phyloP scores from a whole-genome alignment of 2,113 vertebrate species.

The Gopherus flavomarginatus region DNA sequence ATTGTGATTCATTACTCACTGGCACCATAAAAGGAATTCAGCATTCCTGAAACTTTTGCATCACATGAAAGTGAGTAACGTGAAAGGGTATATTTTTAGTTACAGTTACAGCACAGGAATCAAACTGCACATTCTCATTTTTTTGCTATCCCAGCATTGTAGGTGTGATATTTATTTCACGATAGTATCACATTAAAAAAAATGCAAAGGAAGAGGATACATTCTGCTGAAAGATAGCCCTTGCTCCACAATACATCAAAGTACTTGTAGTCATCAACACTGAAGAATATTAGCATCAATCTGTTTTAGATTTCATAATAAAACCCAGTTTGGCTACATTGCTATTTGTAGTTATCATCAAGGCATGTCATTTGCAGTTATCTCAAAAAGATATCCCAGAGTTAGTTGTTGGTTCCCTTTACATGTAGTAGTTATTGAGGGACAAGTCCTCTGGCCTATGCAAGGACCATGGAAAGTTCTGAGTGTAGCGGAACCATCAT shows the following conservation, averaged over 20 bases:
- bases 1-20: neutral
- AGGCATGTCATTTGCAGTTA: neutral
- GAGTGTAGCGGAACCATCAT: fast-evolving
- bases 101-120: neutral
- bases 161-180: neutral
- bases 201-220: neutral
- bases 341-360: neutral
- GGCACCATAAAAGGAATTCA: neutral
- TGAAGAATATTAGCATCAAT: neutral
- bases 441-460: neutral
- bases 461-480: neutral
- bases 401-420: neutral
- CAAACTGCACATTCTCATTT: neutral
- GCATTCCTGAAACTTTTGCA: neutral
- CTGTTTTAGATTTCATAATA: neutral
- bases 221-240: neutral
- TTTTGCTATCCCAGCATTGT: neutral
- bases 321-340: neutral
- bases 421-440: fast-evolving
- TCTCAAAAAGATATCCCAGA: neutral
- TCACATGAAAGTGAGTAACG: neutral
- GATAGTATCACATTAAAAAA: neutral
- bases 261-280: neutral
- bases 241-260: neutral
- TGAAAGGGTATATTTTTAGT: neutral